Base-by-base conservation (phyloP, 2,797 vertebrate genomes). In the Heliangelus exortis region DNA sequence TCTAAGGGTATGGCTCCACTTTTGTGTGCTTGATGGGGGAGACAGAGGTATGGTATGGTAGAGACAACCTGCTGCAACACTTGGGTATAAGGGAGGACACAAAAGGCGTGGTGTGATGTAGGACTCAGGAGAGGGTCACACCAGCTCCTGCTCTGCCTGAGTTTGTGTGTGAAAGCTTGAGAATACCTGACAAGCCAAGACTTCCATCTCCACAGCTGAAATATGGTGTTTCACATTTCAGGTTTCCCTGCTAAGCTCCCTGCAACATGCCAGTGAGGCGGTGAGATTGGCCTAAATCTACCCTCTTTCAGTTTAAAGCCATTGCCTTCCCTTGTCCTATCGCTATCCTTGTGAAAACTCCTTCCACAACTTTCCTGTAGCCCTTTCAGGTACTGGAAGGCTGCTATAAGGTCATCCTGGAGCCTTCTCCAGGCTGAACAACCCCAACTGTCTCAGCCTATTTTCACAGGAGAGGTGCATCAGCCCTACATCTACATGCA, bases 1-100 rank as follows among this genome's bases (percentile, higher is more conserved):
- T 22, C 2, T 9, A 43, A 51, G 26, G 3, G 41, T 17, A 26
- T 0, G 1, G 45, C 31, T 68, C 1, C 2, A 41, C 31, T 28
- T 8, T 18, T 55, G n/a, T 34, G n/a, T 55, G 61, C 50, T 59
- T 51, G 39, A 11, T 47, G 23, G 3, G 15, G 12, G 10, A 53
- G 23, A 29, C 15, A 51, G 9, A 21, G 71, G 47, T 3, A 2
- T 6, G 15, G 36, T 11, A 14, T 3, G 17, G 50, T 31, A 12
- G 13, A 61, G 15, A 65, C 4, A 22, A 51, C 7, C 10, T 39
- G 57, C 43, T 62, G 26, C 34, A 72, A 7, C 12, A 45, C 3
- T 3, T 9, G 9, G 22, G 43, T n/a, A 1, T 21, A 43, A 39
- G 39, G 61, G 25, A 47, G 15, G 25, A 63, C 13, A 48, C 17